Evolutionary conservation across 2,113 vertebrate genomes (phyloP), one percentile per base, ranked within the genome.

Genomic region (Triplophysa tibetana): DNA sequence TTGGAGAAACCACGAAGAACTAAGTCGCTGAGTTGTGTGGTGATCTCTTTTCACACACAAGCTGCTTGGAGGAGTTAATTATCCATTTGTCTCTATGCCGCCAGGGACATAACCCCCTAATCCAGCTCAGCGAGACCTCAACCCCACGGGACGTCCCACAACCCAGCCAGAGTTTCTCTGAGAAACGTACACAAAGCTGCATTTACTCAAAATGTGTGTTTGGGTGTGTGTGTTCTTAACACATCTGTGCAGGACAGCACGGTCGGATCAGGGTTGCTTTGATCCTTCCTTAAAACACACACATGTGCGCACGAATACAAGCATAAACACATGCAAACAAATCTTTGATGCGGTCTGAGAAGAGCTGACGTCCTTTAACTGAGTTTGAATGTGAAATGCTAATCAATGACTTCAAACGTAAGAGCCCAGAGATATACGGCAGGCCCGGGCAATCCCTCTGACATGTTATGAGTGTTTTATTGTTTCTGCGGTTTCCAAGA

Each of bases 121-220:
- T 89, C 88, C 85, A 17, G 56, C 88, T 88, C 85, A 88, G 90
- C 86, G 85, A 86, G 87, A 85, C 64, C 85, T 78, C 70, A 83
- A 79, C 45, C 72, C 62, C 76, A 75, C 8, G 26, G 58, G 58
- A 75, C 60, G 21, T 26, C 52, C 48, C 52, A 26, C 50, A 33
- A n/a, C 17, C 58, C 54, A 14, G 21, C 43, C 24, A 33, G 66
- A 56, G 63, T 1, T 4, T 6, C 48, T 90, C 85, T 88, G 87
- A 90, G 88, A 91, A 88, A 91, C 84, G 88, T 88, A 87, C 86
- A 89, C 90, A 91, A 90, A 90, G 79, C 89, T 90, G 88, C 86
- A 85, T 90, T 88, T 88, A 85, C 85, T 78, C 67, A 88, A 85
- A 81, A 82, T 86, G 73, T 87, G 85, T 65, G 64, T 29, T 70